Evolutionary conservation across 2,888 invertebrate genomes (phyloP), one percentile per base, ranked within the genome.

Genomic region (Trissolcus japonicus): DNA sequence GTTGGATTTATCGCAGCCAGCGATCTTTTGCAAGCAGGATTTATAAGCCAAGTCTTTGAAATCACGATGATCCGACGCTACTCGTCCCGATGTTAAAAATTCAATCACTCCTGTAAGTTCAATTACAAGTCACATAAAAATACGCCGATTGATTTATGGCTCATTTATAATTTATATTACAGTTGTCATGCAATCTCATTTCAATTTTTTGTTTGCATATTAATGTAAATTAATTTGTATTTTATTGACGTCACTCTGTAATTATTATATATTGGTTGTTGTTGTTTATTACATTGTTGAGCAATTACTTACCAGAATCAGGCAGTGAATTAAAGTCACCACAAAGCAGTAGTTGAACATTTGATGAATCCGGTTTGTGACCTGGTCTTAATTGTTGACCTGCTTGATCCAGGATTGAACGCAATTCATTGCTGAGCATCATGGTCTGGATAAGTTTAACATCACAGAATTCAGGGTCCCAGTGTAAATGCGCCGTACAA

Each of bases 391-490:
- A 93, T 83, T 94, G 94, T 84, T 95, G 93, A 79, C 94, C 94
- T 41, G 95, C 95, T 89, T 96, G 96, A 86, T 97, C 96, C 79
- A 96, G 91, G 79, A 98, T 96, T 78, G 93, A 92, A 86, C 95
- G 94, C 83, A 99, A 91, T 90, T 99, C 98, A 89, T 97, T 95
- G 90, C 97, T 95, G 82, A 99, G 91, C 98, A 99, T 98, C 96
- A 99, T 98, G 41, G 98, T 98, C 90, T 99, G 99, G 81, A 99
- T 98, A 55, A 99, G 92, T 90, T 99, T 99, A 56, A 99, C 99
- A 90, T 99, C 99, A 89, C 98, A 98, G 90, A 95, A 99, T 91
- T 99, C 98, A 0, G 99, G 99, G 91, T 99, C 99, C 99, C 99
- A 99, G 90, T 99, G 99, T 84, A 99, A 97, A 90, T 99, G 99